Base-by-base conservation (phyloP, 2,797 vertebrate genomes). In the Coendou prehensilis region DNA sequence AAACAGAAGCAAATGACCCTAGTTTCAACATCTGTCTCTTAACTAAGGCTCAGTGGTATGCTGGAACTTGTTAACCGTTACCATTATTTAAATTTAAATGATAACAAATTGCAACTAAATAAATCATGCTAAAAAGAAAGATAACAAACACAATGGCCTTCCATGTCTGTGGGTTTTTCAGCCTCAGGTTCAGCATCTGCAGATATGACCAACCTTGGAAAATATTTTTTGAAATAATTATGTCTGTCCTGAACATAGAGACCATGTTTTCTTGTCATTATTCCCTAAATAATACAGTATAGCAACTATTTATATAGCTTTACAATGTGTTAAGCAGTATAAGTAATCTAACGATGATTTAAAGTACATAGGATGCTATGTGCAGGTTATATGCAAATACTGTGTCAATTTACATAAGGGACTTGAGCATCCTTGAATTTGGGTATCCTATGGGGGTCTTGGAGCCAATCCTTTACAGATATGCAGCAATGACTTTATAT, bases 31-130 rank as follows among this genome's bases (percentile, higher is more conserved):
- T 50, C 20, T 33, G 52, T 54, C 22, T 26, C 20, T 56, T 71
- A 33, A 84, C 23, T 89, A 2, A 1, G 54, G n/a, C 17, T 96
- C 45, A 17, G 9, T 41, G 71, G 17, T 63, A 22, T 14, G 4
- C 47, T 50, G 23, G 28, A 95, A 33, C 67, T 45, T 9, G 33
- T 87, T 64, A 52, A 79, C 28, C 9, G 14, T 37, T 90, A 59
- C 33, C 3, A 73, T 10, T 45, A 76, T 80, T 59, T 61, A 95
- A 87, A 84, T 71, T 64, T 84, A 76, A 91, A n/a, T 93, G 50
- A 93, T 22, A 73, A 37, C 64, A 87, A 89, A 28, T 64, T 87
- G 81, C 7, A 81, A 78, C 50, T 61, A 87, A 88, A 94, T 54
- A 50, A 91, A 67, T 45, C 41, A 11, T 67, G 56, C 61, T 83